Conservation (phyloP, 2,888 invertebrate genomes). For the Myathropa florea region DNA sequence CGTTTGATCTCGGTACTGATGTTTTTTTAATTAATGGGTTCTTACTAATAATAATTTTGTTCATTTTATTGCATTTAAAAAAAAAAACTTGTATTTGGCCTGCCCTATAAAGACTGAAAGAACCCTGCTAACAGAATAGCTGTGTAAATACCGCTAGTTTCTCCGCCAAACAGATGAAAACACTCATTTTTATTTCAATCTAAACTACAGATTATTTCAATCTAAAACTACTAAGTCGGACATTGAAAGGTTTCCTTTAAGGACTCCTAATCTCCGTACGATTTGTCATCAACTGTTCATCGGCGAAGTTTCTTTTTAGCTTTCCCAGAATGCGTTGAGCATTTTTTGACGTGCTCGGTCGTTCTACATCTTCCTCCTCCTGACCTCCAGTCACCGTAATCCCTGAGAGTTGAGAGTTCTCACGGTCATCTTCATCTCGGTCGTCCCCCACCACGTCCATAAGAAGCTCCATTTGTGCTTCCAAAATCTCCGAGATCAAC, state of each 20-base stretch:
- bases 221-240: not conserved
- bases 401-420: not conserved
- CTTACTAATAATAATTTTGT: too few relatives aligned
- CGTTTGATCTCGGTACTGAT: too few relatives aligned
- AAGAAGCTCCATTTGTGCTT: constrained; percentile 42
- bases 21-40: too few relatives aligned
- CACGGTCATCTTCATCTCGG: not conserved
- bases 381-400: not conserved
- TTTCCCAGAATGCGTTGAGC: not conserved
- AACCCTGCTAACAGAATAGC: too few relatives aligned
- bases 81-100: too few relatives aligned
- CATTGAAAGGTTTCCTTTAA: not conserved
- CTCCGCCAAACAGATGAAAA: too few relatives aligned
- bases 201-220: not conserved
- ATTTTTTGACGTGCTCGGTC: not conserved
- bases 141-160: too few relatives aligned
- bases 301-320: not conserved
- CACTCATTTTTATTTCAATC: not conserved
- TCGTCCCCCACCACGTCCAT: not conserved
- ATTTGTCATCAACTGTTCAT: not conserved
- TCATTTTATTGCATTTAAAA: too few relatives aligned
- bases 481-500: constrained; percentile 24
- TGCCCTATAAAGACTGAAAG: too few relatives aligned
- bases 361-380: not conserved
- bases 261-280: not conserved